Conservation (phyloP, 2,888 invertebrate species). For the Elmis aenea region DNA sequence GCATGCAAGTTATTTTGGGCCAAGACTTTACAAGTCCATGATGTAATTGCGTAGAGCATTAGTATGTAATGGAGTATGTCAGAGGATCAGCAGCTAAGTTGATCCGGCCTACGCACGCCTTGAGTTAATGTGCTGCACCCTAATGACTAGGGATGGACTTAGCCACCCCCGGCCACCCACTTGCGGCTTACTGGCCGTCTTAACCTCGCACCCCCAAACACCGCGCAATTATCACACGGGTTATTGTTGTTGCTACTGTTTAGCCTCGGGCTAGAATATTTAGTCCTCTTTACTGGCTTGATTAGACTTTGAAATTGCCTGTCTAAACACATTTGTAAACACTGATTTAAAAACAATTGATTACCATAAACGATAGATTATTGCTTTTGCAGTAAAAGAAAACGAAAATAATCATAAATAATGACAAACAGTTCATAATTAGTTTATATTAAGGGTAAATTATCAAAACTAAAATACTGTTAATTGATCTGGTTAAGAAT, state of each 20-base stretch:
- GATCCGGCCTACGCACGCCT: constrained; percentile 44
- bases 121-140: constrained; percentile 44
- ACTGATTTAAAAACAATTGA: too few species aligned
- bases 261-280: constrained; percentile 42
- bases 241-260: constrained; percentile 46
- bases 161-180: constrained; percentile 25
- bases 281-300: constrained; percentile 42
- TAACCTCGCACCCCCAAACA: constrained; percentile 30
- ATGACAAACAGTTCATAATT: too few species aligned
- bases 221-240: constrained; percentile 45
- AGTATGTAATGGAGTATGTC: constrained; percentile 45
- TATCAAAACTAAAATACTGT: too few species aligned
- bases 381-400: too few species aligned
- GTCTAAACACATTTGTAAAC: too few species aligned
- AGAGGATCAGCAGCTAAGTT: constrained; percentile 40
- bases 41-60: constrained; percentile 34
- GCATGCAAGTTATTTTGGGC: too few species aligned
- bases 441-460: too few species aligned
- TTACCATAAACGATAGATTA: too few species aligned
- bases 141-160: constrained; percentile 41
- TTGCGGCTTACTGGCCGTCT: constrained; percentile 35
- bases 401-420: too few species aligned
- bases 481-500: too few species aligned
- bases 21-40: constrained; percentile 18
- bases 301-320: constrained; percentile 44